Conservation (phyloP, 2,888 invertebrate species). For the Eilema depressum region DNA sequence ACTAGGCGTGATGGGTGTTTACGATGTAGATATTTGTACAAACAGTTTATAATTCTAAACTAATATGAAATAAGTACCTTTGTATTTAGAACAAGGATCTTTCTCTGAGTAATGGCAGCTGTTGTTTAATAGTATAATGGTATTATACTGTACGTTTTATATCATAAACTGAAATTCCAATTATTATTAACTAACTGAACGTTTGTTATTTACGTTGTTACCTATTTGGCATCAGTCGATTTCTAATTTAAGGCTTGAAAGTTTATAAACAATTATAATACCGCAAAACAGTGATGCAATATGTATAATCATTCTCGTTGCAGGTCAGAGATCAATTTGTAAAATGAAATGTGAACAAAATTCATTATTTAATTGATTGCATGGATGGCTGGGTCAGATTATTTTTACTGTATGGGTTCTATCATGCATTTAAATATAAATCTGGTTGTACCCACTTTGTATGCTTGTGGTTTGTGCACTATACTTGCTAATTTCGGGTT, state of each 20-base stretch:
- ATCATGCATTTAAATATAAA: not conserved
- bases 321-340: not conserved
- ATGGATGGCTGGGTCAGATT: not conserved
- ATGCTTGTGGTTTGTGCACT: too few relatives aligned
- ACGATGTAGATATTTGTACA: not conserved
- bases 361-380: not conserved
- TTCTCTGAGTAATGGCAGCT: slow-evolving; percentile 1
- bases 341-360: not conserved
- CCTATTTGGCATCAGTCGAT: not conserved
- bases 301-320: slow-evolving; percentile 1
- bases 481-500: too few relatives aligned
- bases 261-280: not conserved
- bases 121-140: not conserved
- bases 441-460: not conserved
- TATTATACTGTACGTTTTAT: not conserved
- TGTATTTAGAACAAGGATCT: slow-evolving; percentile 15
- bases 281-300: not conserved
- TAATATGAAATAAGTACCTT: slow-evolving; percentile 5
- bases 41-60: slow-evolving; percentile 1
- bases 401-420: not conserved
- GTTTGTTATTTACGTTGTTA: not conserved
- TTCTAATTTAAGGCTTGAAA: slow-evolving; percentile 5
- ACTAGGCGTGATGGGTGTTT: not conserved
- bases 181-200: not conserved
- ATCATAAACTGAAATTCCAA: not conserved